A percentile compares a stretch with the other conserved stretches of the same genome.
Conservation (phyloP, 2,797 vertebrate genomes). For the Kryptopterus vitreolus region DNA sequence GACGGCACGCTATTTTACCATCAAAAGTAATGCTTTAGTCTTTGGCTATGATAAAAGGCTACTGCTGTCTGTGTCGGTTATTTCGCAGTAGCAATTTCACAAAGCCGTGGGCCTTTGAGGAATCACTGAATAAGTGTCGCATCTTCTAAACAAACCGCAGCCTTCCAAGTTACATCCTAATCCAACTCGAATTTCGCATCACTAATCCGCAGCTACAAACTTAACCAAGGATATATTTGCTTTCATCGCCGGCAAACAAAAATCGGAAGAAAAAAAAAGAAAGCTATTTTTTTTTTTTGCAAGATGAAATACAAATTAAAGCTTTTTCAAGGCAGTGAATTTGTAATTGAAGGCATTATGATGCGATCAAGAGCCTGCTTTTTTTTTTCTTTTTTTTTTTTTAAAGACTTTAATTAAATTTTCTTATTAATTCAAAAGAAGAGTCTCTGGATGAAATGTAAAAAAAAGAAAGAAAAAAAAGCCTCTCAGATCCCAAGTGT, state of each 20-base stretch:
- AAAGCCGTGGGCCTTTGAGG: constrained; percentile 47
- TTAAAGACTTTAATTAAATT: constrained; percentile 62
- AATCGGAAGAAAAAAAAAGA: constrained; percentile 37
- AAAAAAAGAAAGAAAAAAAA: too few relatives aligned
- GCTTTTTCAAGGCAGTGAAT: constrained; percentile 49
- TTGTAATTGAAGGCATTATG: constrained; percentile 57
- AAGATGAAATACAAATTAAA: constrained; percentile 58
- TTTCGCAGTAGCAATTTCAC: constrained; percentile 43
- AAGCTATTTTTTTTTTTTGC: constrained; percentile 54
- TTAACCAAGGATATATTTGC: constrained; percentile 49
- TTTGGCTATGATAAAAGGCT: constrained; percentile 45
- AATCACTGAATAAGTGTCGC: constrained; percentile 34
- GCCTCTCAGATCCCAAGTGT: constrained; percentile 54
- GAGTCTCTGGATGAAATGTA: constrained; percentile 54
- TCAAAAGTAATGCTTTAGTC: constrained; percentile 46
- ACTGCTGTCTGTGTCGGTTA: constrained; percentile 39
- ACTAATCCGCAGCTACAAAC: constrained; percentile 51
- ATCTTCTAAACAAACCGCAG: constrained; percentile 47
- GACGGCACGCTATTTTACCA: constrained; percentile 43
- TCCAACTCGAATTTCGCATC: constrained; percentile 40
- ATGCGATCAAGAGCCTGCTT: constrained; percentile 63
- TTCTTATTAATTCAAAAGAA: constrained; percentile 63
- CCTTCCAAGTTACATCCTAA: constrained; percentile 40
- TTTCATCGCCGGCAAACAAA: constrained; percentile 43
- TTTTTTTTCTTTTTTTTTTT: too few relatives aligned